phyloP scores from a whole-genome alignment of 92 coral and sea anemone genomes.

The Meandrina meandrites region DNA sequence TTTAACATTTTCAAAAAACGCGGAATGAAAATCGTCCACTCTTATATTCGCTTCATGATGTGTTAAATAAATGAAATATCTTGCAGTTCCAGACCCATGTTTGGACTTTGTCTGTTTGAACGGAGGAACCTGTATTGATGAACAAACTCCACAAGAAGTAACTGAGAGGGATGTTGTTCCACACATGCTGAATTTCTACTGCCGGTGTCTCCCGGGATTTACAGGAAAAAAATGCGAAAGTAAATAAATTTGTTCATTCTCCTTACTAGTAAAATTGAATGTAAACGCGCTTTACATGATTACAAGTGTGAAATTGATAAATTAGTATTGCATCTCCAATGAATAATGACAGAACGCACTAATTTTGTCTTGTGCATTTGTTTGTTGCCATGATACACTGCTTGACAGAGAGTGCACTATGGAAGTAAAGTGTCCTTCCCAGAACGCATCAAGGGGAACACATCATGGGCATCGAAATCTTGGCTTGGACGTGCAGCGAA shows the following conservation, averaged over 20 bases:
- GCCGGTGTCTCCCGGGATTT: conserved; percentile 74
- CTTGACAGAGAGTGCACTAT: too few relatives aligned
- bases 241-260: conserved; percentile 25
- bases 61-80: neutral
- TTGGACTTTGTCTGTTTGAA: conserved; percentile 74
- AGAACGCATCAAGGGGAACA: too few relatives aligned
- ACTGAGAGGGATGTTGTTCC: conserved; percentile 64
- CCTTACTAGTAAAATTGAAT: neutral
- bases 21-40: neutral
- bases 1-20: too few relatives aligned
- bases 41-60: too few relatives aligned
- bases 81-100: conserved; percentile 81
- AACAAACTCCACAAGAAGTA: conserved; percentile 66
- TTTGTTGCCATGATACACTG: too few relatives aligned
- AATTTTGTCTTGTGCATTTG: too few relatives aligned
- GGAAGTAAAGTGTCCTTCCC: too few relatives aligned
- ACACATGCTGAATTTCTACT: conserved; percentile 60
- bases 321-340: too few relatives aligned
- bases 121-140: conserved; percentile 88
- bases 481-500: neutral
- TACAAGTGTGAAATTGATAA: too few relatives aligned
- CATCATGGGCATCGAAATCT: too few relatives aligned
- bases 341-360: too few relatives aligned
- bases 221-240: conserved; percentile 88
- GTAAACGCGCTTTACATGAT: too few relatives aligned